A percentile compares a stretch with the other conserved stretches of the same genome.
Evolutionary conservation across 2,113 vertebrate genomes (phyloP).

Genomic region (Suncus etruscus): DNA sequence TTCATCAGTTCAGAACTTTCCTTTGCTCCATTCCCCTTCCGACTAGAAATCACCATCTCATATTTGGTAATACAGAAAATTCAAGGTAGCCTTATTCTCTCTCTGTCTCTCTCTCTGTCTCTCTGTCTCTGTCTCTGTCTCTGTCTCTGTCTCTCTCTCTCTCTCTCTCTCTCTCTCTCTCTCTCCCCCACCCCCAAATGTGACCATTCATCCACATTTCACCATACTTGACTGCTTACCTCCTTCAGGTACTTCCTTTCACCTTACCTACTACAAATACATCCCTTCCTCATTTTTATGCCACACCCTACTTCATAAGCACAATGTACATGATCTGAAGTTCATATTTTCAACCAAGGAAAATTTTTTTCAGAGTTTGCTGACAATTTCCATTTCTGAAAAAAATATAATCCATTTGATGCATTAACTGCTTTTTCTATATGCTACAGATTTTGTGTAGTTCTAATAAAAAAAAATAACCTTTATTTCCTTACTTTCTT

Average conservation of each 20-base stretch:
- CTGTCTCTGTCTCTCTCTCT: neutral
- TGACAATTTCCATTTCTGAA: neutral
- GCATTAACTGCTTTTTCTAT: neutral
- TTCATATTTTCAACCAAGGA: constrained; percentile 30
- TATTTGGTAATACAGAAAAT: neutral
- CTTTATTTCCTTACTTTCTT: constrained; percentile 13
- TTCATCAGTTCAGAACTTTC: neutral
- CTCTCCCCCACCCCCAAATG: neutral
- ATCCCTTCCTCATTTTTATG: neutral
- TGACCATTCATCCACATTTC: neutral
- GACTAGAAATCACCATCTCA: neutral
- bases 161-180: no score
- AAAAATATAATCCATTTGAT: neutral
- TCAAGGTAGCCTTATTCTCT: no score
- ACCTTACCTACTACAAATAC: neutral
- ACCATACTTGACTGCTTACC: neutral
- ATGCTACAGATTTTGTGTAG: neutral
- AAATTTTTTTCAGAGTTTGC: neutral
- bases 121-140: neutral
- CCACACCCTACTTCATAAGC: neutral
- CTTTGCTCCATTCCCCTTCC: neutral
- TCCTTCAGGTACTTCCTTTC: neutral
- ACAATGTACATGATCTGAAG: neutral
- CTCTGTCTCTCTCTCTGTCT: no score
- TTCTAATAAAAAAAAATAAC: neutral